phyloP scores from a whole-genome alignment of 2,888 invertebrate genomes.

The Agriotes lineatus region DNA sequence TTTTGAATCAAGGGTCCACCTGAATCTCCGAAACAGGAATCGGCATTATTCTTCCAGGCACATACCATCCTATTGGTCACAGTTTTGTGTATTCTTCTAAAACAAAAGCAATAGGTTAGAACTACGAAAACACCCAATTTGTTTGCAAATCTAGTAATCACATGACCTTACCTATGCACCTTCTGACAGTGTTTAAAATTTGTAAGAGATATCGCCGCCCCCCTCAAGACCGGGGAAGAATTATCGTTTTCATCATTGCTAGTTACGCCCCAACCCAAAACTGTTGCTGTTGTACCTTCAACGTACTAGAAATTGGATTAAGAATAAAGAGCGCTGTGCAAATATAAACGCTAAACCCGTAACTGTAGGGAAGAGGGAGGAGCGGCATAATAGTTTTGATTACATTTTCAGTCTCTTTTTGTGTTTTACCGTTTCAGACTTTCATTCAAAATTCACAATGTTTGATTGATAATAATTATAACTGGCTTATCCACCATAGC shows the following conservation, averaged over 20 bases:
- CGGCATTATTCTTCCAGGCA: neutral
- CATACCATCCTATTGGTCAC: neutral
- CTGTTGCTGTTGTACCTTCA: neutral
- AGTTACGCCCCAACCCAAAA: neutral
- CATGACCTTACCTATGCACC: neutral
- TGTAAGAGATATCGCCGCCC: neutral
- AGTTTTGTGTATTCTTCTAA: neutral
- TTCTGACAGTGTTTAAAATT: neutral
- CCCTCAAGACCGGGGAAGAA: neutral
- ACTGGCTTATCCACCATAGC: too few relatives aligned
- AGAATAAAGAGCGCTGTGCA: too few relatives aligned
- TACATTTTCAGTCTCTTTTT: too few relatives aligned
- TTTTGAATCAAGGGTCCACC: slow-evolving; percentile 3
- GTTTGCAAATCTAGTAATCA: too few relatives aligned
- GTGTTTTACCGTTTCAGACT: too few relatives aligned
- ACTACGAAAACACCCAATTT: too few relatives aligned
- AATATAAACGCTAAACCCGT: too few relatives aligned
- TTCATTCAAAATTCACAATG: too few relatives aligned
- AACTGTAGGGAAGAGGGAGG: too few relatives aligned
- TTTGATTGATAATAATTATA: too few relatives aligned
- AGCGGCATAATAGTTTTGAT: too few relatives aligned
- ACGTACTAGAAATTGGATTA: neutral
- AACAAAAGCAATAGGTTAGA: neutral
- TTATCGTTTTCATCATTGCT: neutral
- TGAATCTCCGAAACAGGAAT: neutral